These are phyloP conservation scores for Dendrolimus punctatus DNA, from an alignment of 1,140 invertebrate genomes.

Conservation along the genomic window DNA sequence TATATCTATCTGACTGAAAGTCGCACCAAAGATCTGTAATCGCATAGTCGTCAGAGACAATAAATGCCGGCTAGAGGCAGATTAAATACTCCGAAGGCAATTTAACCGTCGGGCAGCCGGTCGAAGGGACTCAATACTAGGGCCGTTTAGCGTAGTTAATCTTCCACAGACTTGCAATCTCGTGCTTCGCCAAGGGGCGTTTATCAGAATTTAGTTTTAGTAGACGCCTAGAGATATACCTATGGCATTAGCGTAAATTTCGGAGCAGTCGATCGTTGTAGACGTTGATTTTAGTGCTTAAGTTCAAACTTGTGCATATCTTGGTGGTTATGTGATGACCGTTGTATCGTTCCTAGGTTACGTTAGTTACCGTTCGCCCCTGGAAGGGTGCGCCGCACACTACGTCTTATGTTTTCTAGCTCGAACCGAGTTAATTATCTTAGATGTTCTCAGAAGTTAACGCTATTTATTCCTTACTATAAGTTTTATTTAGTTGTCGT, in stretches of 20 bases:
- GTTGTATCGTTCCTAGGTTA: slow-evolving; percentile 46
- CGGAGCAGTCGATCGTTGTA: slow-evolving; percentile 21
- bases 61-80: slow-evolving; percentile 22
- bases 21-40: slow-evolving; percentile 19
- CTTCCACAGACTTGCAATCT: slow-evolving; percentile 34
- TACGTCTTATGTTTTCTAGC: slow-evolving; percentile 53
- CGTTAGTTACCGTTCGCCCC: slow-evolving; percentile 29
- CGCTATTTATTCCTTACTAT: slow-evolving; percentile 55
- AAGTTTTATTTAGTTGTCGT: slow-evolving; percentile 36
- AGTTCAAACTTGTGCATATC: slow-evolving; percentile 62
- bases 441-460: slow-evolving; percentile 35
- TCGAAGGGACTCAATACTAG: slow-evolving; percentile 20
- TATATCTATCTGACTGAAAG: slow-evolving; percentile 22
- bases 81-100: slow-evolving; percentile 30
- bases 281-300: slow-evolving; percentile 44
- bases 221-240: slow-evolving; percentile 11
- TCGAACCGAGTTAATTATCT: slow-evolving; percentile 36
- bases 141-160: slow-evolving; percentile 32
- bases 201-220: slow-evolving; percentile 24
- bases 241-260: slow-evolving; percentile 15
- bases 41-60: slow-evolving; percentile 30
- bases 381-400: slow-evolving; percentile 30
- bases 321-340: slow-evolving; percentile 53
- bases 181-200: slow-evolving; percentile 29
- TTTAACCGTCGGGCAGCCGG: slow-evolving; percentile 17